Conservation (phyloP, 1,140 invertebrate genomes). For the Apis dorsata region DNA sequence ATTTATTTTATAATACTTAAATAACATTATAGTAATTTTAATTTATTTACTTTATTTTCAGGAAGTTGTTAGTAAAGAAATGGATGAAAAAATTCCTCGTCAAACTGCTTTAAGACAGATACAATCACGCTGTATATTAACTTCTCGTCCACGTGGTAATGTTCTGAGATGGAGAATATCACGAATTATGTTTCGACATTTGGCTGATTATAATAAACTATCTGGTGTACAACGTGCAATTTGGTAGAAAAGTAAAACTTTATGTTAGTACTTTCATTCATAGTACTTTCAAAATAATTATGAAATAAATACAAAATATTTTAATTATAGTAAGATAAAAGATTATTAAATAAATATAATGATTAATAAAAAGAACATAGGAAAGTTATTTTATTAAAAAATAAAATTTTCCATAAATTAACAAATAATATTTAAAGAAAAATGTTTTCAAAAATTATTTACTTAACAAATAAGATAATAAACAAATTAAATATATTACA, state of each 20-base stretch:
- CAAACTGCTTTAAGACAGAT: slow-evolving; percentile 85
- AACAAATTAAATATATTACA: background rate
- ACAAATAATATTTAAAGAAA: background rate
- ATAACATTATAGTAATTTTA: background rate
- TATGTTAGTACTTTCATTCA: background rate
- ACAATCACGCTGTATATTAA: slow-evolving; percentile 88
- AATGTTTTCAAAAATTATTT: background rate
- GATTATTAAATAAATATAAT: background rate
- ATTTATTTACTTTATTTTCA: slow-evolving; percentile 9
- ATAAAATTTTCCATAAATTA: background rate
- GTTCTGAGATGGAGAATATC: slow-evolving; percentile 90
- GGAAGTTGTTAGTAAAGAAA: slow-evolving; percentile 29
- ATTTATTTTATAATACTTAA: no score
- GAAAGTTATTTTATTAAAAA: background rate
- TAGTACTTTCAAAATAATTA: background rate
- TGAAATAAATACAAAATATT: background rate
- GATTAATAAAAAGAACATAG: background rate
- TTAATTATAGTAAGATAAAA: background rate
- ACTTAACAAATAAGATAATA: background rate
- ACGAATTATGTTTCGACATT: slow-evolving; percentile 91
- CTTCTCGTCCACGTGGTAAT: slow-evolving; percentile 87
- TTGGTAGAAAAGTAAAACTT: slow-evolving; percentile 82
- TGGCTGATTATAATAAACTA: slow-evolving; percentile 95
- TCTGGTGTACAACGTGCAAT: slow-evolving; percentile 92
- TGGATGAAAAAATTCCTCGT: slow-evolving; percentile 83